Evolutionary conservation across 2,888 invertebrate genomes (phyloP).

Genomic region (Dasypolia templi): DNA sequence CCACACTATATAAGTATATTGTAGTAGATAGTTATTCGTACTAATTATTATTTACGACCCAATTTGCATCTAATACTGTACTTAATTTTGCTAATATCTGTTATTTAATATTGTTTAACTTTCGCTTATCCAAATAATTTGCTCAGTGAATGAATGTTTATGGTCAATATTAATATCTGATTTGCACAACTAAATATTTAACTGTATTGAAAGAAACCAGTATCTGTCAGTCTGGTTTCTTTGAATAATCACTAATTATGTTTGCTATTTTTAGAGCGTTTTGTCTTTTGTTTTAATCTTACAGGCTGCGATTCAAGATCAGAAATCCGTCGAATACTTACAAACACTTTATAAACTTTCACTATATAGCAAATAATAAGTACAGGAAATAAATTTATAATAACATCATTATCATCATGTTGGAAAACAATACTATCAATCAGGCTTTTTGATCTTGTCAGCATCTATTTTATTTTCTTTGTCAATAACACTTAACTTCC

Average conservation of each 20-base stretch:
- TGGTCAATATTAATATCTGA: not conserved
- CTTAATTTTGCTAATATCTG: slow-evolving; percentile 46
- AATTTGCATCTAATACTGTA: slow-evolving; percentile 58
- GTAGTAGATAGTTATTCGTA: slow-evolving; percentile 48
- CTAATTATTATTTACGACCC: slow-evolving; percentile 45
- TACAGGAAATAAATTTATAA: not conserved
- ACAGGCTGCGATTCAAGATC: not conserved
- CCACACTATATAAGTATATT: not conserved
- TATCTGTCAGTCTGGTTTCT: slow-evolving; percentile 9
- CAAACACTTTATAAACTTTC: not conserved
- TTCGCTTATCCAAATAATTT: slow-evolving; percentile 35
- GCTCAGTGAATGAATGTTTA: slow-evolving; percentile 36
- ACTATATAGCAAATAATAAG: not conserved
- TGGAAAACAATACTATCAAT: not conserved
- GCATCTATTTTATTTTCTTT: slow-evolving; percentile 1
- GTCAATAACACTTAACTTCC: slow-evolving; percentile 20
- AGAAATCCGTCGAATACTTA: not conserved
- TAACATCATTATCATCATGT: not conserved
- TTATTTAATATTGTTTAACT: slow-evolving; percentile 34
- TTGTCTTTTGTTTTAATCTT: slow-evolving; percentile 12
- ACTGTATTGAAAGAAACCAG: slow-evolving; percentile 15
- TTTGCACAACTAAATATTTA: slow-evolving; percentile 33
- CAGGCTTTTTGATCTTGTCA: slow-evolving; percentile 6
- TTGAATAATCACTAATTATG: slow-evolving; percentile 34
- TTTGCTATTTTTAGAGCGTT: slow-evolving; percentile 18